Evolutionary conservation across 2,113 vertebrate genomes (phyloP), one percentile per base, ranked within the genome.

Genomic region (human): DNA sequence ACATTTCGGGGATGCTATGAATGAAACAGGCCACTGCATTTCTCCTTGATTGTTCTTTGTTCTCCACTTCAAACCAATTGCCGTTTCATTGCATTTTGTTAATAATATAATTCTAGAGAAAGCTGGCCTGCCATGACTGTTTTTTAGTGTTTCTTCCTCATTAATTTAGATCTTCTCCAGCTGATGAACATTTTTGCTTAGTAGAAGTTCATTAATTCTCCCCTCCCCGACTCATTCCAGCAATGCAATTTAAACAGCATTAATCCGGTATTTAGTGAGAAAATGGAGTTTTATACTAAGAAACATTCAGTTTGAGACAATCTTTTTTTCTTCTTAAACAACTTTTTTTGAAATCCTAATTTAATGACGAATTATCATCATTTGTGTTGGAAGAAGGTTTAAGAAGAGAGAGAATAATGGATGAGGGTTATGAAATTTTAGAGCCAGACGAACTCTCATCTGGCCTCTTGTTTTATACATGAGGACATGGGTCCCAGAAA

Each of bases 301-400:
- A 97, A 98, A 97, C 79, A 91, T 73, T 87, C 95, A 87, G 96
- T 98, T 94, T 95, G 92, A 94, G 89, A 97, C 89, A 97, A 97
- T 98, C 78, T 98, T 88, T 76, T 72, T 92, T 95, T 43, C 88
- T 95, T 94, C 82, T 90, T 95, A 85, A 97, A 96, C 23, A 97
- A 94, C 66, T 13, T 50, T 10, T 96, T 97, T 8, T 64, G 83
- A 38, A 78, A 89, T 79, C 90, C 94, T 97, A 98, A 98, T 97
- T 98, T 97, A 97, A 97, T 97, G 98, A 98, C 48, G 94, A 98
- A 96, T 98, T 94, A 90, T 64, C 91, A 72, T 88, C 85, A 75
- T 96, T 98, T 97, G 90, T 97, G 88, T 88, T 94, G 72, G 97
- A 97, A 68, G 88, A 97, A 57, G 7, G 59, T 94, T 97, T 94